Base-by-base conservation (phyloP, 2,113 vertebrate genomes). In the Periophthalmodon schlosseri region DNA sequence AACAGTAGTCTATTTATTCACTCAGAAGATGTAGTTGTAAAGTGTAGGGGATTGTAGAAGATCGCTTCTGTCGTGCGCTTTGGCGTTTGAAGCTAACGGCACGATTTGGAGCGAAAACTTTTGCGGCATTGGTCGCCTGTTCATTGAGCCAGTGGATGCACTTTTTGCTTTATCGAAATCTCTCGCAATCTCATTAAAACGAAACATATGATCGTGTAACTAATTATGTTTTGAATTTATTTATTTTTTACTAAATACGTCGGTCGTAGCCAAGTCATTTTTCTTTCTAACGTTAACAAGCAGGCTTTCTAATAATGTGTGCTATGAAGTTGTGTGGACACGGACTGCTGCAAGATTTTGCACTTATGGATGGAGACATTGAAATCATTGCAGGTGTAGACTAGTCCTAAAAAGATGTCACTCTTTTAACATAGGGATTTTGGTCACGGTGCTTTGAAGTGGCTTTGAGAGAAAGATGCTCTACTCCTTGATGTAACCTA, bases 31-130 rank as follows among this genome's bases (percentile, higher is more conserved):
- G 33, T 12, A 39, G 34, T 65, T 36, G 39, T 39, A 6, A 64
- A 36, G 36, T 23, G 36, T 47, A 49, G 68, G 72, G 3, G 14
- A 23, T 28, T 76, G 70, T 21, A 65, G 20, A 70, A 28, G 57
- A 49, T 68, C 61, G 39, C 69, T 63, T 44, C 34, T 20, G 15
- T 12, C 18, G n/a, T 49, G 66, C 46, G 66, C 66, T 24, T 21
- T 68, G 21, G 10, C 39, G 65, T n/a, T 11, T 9, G 9, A 70
- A 57, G 57, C 54, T 11, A 5, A 16, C 6, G 52, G 58, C 28
- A 2, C 68, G n/a, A 58, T 68, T 12, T 65, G 46, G 75, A 81
- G 33, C 8, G 46, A 76, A 76, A 88, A 90, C 76, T 89, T 87
- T 84, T 81, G 46, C 3, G 2, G 28, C 28, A 63, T 63, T 24